These are phyloP conservation scores for Urocitellus parryii DNA, from an alignment of 2,113 vertebrate species.

Conservation along the genomic window DNA sequence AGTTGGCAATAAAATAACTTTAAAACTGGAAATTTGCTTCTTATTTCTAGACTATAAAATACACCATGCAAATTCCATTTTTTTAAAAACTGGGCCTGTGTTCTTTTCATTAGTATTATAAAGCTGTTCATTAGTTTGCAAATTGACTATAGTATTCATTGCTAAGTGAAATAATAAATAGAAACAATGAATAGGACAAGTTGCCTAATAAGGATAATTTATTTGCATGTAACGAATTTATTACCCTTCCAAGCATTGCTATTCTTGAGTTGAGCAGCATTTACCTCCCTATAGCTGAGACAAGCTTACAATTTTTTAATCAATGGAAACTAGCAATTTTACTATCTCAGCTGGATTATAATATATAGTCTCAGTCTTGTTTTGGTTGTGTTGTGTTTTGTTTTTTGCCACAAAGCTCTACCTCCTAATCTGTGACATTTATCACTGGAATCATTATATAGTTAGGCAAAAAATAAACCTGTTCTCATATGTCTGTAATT, in stretches of 20 bases:
- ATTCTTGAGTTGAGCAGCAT: slow-evolving; percentile 57
- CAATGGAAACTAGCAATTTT: slow-evolving; percentile 68
- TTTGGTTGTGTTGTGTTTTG: neutral
- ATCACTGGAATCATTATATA: neutral
- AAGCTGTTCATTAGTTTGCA: slow-evolving; percentile 62
- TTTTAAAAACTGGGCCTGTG: neutral
- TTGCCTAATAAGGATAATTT: slow-evolving; percentile 82
- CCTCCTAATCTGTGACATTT: neutral
- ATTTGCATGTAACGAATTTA: slow-evolving; percentile 75
- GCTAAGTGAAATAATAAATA: slow-evolving; percentile 78
- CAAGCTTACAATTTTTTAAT: slow-evolving; percentile 76
- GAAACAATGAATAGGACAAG: slow-evolving; percentile 69
- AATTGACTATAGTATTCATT: slow-evolving; percentile 64
- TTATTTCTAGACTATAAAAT: slow-evolving; percentile 22
- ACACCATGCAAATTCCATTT: neutral
- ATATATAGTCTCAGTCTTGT: neutral
- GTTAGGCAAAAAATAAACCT: neutral
- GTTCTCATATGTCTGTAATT: neutral
- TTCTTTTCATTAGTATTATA: slow-evolving; percentile 57
- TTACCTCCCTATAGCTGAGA: slow-evolving; percentile 64
- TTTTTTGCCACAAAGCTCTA: neutral
- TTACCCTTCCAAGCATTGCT: slow-evolving; percentile 64
- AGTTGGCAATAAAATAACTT: neutral
- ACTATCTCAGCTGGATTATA: slow-evolving; percentile 70
- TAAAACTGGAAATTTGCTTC: neutral